Base-by-base conservation (phyloP, 2,113 vertebrate genomes). In the Theropithecus gelada region DNA sequence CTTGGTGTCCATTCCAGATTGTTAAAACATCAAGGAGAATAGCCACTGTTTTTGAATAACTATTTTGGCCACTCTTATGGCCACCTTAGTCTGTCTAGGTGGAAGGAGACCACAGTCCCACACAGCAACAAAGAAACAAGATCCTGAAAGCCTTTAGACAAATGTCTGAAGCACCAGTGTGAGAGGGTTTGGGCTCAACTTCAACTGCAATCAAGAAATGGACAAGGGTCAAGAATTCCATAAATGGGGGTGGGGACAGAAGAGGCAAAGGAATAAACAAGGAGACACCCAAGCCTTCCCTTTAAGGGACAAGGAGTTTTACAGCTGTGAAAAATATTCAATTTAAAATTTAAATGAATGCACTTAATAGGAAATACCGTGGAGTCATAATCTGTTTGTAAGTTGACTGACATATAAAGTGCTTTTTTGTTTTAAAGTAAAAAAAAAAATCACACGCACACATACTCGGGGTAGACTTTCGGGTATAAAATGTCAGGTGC, bases 401-500 rank as follows among this genome's bases (percentile, higher is more conserved):
- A 98, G 98, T 98, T 98, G 98, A 98, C 98, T 99, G 98, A 98
- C 96, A 98, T 96, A 97, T 97, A 97, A 98, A 98, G 97, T 98
- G 96, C 97, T 98, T 98, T 98, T 98, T 98, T 98, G 98, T 99
- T 99, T 99, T 98, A 98, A 98, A 97, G 94, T 96, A 27, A 97
- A 95, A 96, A 96, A 97, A 97, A 97, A 98, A 98, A 96, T 78
- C 61, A 64, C 61, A 64, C 27, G 6, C 61, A 64, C 61, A 64
- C 61, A 81, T 97, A 95, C 94, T 98, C 81, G 6, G 97, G 98
- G 83, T 98, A 98, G 97, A 76, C 97, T 98, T 98, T 98, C 66
- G 84, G 97, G 98, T 98, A 97, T 98, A 99, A 99, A 99, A 99
- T 99, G 99, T 99, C 99, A 99, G 99, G 98, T 99, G 98, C 98